A percentile compares a stretch with the other conserved stretches of the same genome.
Evolutionary conservation across 2,797 vertebrate species (phyloP).

Genomic region (Streptopelia turtur): DNA sequence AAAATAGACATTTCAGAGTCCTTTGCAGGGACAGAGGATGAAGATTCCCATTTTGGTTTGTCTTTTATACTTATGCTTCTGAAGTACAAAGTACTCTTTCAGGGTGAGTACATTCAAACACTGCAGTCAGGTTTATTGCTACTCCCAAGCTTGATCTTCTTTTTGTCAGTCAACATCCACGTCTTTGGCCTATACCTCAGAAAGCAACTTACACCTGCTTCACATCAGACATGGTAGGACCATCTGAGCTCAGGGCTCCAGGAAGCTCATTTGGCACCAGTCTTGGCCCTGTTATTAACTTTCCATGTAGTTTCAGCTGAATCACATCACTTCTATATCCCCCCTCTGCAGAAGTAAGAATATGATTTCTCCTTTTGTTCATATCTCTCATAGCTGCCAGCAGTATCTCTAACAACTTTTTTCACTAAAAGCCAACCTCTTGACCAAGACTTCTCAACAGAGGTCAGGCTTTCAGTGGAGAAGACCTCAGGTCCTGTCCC

Average conservation of each 20-base stretch:
- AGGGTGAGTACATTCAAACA: not conserved
- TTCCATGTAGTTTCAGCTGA: not conserved
- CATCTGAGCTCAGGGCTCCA: not conserved
- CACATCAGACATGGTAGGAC: not conserved
- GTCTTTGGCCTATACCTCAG: not conserved
- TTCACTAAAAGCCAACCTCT: not conserved
- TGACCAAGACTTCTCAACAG: not conserved
- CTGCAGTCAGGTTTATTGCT: not conserved
- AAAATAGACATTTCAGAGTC: not conserved
- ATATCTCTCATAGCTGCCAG: not conserved
- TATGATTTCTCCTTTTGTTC: not conserved
- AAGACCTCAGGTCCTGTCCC: not conserved
- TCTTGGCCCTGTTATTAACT: not conserved
- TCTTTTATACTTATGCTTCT: not conserved
- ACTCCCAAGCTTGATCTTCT: not conserved
- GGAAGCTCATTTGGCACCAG: not conserved
- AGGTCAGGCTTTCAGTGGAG: not conserved
- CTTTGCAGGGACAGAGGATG: not conserved
- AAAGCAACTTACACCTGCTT: not conserved
- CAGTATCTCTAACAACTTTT: not conserved
- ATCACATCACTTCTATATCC: not conserved
- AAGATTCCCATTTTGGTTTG: not conserved
- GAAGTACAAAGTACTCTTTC: not conserved
- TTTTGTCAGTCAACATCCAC: not conserved
- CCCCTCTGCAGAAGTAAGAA: not conserved